These are phyloP conservation scores for Eucidaris tribuloides DNA, from an alignment of 35 echinoderm and acorn worm species.

Conservation along the genomic window DNA sequence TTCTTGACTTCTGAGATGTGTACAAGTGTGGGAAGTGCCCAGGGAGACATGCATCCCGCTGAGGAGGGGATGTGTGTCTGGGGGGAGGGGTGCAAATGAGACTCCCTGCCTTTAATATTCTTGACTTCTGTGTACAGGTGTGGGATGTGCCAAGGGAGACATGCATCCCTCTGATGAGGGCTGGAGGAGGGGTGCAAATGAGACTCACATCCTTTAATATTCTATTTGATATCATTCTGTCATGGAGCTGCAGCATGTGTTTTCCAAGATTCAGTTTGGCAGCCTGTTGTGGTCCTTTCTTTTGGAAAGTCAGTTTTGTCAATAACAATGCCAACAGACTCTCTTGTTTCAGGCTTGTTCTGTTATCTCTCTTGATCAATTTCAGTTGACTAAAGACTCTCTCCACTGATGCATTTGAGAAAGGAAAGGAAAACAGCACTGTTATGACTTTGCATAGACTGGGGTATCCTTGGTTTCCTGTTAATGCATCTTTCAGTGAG, in stretches of 20 bases:
- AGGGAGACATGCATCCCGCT: too few relatives aligned
- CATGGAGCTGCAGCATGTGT: not conserved
- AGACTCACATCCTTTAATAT: too few relatives aligned
- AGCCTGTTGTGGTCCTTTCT: not conserved
- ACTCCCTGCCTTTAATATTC: too few relatives aligned
- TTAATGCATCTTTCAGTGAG: not conserved
- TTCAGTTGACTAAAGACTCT: conserved; percentile 37
- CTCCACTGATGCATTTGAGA: conserved; percentile 28
- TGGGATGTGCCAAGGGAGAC: conserved; percentile 92
- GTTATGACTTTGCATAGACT: too few relatives aligned
- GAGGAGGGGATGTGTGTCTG: too few relatives aligned
- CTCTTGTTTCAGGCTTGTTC: conserved; percentile 19
- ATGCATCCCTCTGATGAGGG: conserved; percentile 58
- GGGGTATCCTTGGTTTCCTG: too few relatives aligned
- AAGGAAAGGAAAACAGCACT: conserved; percentile 34
- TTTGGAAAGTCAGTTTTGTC: not conserved
- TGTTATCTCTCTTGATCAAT: conserved; percentile 23
- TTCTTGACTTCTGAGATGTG: too few relatives aligned
- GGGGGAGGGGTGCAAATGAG: too few relatives aligned
- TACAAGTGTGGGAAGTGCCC: too few relatives aligned
- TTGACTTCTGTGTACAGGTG: too few relatives aligned
- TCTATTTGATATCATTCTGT: conserved; percentile 16
- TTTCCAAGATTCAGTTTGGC: not conserved
- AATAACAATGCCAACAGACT: conserved; percentile 10
- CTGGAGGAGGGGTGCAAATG: conserved; percentile 90